Evolutionary conservation across 2,113 vertebrate species (phyloP).

Genomic region (Fukomys damarensis): DNA sequence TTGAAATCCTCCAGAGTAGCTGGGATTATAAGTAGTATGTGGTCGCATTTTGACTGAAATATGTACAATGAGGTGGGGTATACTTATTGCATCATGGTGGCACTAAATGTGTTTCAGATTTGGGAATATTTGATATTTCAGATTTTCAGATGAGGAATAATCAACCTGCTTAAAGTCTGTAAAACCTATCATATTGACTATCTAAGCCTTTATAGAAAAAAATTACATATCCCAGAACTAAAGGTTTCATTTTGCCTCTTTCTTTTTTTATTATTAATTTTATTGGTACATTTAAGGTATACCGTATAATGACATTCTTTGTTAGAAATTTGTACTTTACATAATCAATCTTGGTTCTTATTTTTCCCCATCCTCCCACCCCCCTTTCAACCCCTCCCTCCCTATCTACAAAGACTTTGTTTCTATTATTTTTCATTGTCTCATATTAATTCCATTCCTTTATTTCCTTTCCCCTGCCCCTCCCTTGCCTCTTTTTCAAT

Average conservation of each 20-base stretch:
- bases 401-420: no score
- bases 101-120: neutral
- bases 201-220: neutral
- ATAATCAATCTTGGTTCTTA: no score
- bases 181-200: neutral
- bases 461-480: no score
- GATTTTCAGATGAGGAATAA: neutral
- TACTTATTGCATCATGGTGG: neutral
- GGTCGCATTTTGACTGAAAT: neutral
- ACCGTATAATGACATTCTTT: no score
- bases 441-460: no score
- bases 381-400: no score
- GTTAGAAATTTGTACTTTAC: no score
- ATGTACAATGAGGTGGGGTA: neutral
- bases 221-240: neutral
- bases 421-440: no score
- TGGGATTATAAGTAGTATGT: neutral
- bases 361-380: no score
- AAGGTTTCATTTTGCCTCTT: slow-evolving; percentile 9
- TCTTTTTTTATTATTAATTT: no score
- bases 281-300: no score
- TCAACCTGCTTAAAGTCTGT: neutral
- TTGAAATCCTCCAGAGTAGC: neutral
- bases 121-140: neutral
- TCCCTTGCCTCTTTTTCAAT: neutral